These are phyloP conservation scores for Caenorhabditis sulstoni DNA, from an alignment of 2,888 invertebrate species.

Conservation along the genomic window DNA sequence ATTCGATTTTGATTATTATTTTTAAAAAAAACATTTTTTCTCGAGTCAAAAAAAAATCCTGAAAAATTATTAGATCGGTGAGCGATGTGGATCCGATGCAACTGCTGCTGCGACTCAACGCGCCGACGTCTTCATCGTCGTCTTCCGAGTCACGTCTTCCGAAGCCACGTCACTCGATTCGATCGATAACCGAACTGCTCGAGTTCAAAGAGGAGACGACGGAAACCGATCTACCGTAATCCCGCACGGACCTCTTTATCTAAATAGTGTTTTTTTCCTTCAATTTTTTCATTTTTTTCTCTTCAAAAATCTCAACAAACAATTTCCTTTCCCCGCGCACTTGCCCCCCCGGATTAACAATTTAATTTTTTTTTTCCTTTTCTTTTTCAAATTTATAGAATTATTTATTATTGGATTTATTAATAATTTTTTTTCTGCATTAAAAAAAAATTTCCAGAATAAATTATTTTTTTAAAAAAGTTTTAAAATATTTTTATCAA, in stretches of 20 bases:
- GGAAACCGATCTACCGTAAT: background rate
- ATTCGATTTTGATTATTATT: too few relatives aligned
- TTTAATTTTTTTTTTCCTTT: too few relatives aligned
- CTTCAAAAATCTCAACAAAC: background rate
- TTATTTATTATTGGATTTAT: background rate
- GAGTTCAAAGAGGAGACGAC: conserved; percentile 42
- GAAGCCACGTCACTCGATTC: conserved; percentile 56
- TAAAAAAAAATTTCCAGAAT: background rate
- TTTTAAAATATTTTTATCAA: background rate
- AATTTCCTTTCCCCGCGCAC: conserved; percentile 5
- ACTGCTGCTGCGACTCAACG: conserved; percentile 27
- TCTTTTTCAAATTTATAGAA: too few relatives aligned
- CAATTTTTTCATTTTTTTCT: conserved; percentile 3
- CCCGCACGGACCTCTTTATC: background rate
- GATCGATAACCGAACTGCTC: conserved; percentile 56
- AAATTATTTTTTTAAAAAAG: background rate
- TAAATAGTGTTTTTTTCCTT: background rate
- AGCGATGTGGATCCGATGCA: conserved; percentile 29
- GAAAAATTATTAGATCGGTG: too few relatives aligned
- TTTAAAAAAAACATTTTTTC: background rate
- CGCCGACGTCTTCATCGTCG: too few relatives aligned
- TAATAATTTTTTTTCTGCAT: background rate
- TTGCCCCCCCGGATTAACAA: conserved; percentile 3
- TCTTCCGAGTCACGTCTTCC: background rate
- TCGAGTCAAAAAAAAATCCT: background rate